These are phyloP conservation scores for Gryllus longicercus DNA, from an alignment of 2,888 invertebrate genomes.

Conservation along the genomic window DNA sequence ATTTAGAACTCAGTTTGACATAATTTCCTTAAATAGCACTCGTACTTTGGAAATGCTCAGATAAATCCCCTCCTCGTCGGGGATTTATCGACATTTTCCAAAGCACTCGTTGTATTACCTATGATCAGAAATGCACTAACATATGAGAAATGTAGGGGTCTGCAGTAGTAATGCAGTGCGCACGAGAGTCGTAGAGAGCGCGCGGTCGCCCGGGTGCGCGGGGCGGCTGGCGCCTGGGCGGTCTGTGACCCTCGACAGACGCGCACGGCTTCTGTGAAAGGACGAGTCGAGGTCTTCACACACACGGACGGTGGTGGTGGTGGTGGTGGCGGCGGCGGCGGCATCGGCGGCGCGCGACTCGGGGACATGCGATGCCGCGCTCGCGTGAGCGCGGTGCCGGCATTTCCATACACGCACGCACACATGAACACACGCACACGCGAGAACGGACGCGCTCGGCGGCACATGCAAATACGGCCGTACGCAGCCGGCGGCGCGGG, in stretches of 20 bases:
- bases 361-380: constrained; percentile 8
- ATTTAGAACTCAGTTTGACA: no score
- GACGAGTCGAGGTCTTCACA: constrained; percentile 17
- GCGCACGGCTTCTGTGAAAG: neutral
- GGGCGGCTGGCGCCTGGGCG: neutral
- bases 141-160: no score
- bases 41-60: no score
- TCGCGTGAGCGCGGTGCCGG: constrained; percentile 1
- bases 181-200: no score
- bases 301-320: neutral
- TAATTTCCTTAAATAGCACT: no score
- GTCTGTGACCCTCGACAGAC: constrained; percentile 1
- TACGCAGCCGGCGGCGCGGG: neutral
- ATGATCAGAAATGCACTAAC: no score
- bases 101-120: no score
- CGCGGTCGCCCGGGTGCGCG: no score
- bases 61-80: no score
- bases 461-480: constrained; percentile 1
- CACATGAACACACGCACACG: constrained; percentile 7
- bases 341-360: neutral
- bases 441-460: constrained; percentile 17
- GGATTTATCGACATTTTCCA: no score
- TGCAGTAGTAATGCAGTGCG: no score
- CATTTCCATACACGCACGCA: constrained; percentile 17
- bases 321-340: neutral